These are phyloP conservation scores for Lumbricus terrestris DNA, from an alignment of 2,888 invertebrate species.

Conservation along the genomic window DNA sequence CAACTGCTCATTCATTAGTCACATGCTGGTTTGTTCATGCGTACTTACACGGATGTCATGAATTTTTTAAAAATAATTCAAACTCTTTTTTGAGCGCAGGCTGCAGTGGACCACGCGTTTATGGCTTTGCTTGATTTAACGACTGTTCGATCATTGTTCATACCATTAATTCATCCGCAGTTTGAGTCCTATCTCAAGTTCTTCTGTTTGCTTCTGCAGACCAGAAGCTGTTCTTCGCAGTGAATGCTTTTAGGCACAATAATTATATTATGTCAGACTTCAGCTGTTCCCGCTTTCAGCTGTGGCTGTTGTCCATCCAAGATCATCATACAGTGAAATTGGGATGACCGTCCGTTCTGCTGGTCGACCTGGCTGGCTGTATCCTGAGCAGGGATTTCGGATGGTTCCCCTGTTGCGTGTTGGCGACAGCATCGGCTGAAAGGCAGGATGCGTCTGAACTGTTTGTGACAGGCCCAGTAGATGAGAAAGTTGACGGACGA, in stretches of 20 bases:
- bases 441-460: neutral
- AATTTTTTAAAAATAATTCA: no score
- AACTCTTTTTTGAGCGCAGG: neutral
- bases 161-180: neutral
- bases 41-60: no score
- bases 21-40: no score
- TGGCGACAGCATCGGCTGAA: neutral
- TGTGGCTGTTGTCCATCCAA: neutral
- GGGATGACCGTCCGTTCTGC: neutral
- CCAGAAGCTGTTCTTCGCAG: neutral
- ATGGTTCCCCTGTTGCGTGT: neutral
- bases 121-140: neutral
- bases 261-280: neutral
- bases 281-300: neutral
- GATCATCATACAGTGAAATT: neutral
- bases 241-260: neutral
- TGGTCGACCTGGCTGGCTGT: neutral
- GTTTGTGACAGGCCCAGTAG: conserved; percentile 23
- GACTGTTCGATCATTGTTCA: no score
- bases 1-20: no score
- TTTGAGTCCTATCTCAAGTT: neutral
- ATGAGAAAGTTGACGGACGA: conserved; percentile 34
- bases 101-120: no score
- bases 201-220: neutral
- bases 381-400: neutral